phyloP scores from a whole-genome alignment of 2,888 invertebrate genomes.

The Drosophila meridionalis region DNA sequence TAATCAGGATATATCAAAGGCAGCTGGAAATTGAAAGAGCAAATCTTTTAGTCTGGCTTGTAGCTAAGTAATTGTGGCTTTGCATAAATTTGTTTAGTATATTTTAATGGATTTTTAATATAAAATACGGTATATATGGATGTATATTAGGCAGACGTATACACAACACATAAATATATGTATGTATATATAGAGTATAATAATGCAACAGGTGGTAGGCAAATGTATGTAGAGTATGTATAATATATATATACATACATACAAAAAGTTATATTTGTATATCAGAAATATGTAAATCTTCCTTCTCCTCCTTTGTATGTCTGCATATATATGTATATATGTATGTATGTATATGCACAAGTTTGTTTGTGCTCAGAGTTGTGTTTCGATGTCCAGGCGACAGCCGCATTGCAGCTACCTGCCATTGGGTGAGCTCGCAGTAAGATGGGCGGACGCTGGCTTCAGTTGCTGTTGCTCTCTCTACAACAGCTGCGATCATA shows the following conservation, averaged over 20 bases:
- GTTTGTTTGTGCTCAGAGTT: background rate
- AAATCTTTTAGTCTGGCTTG: conserved; percentile 12
- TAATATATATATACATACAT: background rate
- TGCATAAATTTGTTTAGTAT: background rate
- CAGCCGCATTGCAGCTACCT: background rate
- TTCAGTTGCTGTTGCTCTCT: background rate
- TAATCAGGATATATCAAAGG: conserved; percentile 1
- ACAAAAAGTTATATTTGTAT: background rate
- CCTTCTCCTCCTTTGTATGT: no score
- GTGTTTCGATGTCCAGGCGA: background rate
- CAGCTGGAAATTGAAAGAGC: background rate
- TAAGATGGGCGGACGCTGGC: background rate
- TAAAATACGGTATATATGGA: background rate
- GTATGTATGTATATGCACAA: background rate
- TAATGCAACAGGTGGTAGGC: conserved; percentile 1
- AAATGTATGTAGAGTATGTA: background rate
- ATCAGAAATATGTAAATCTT: no score
- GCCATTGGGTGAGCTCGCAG: background rate
- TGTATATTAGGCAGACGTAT: background rate
- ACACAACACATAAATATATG: background rate
- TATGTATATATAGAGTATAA: background rate
- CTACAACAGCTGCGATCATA: background rate
- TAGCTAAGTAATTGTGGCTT: background rate
- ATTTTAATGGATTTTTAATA: background rate
- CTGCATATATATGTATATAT: no score